Evolutionary conservation across 2,113 vertebrate species (phyloP).

Genomic region (Chaetorhynchus papuensis): DNA sequence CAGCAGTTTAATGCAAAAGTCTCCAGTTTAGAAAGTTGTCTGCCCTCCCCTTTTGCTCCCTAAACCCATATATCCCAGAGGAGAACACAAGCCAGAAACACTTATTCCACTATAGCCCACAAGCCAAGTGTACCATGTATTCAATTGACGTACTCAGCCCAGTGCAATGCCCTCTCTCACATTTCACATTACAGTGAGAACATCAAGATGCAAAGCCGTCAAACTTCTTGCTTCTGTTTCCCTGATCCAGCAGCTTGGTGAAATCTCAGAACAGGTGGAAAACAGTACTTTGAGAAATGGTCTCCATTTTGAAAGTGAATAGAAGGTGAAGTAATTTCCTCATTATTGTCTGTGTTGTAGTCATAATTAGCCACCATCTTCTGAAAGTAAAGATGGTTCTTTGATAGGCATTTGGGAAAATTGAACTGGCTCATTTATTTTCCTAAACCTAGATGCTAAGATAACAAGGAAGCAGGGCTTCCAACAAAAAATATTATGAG

Average conservation of each 20-base stretch:
- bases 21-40: background rate
- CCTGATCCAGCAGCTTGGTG: background rate
- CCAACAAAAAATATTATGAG: background rate
- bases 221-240: background rate
- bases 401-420: background rate
- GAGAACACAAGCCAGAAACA: background rate
- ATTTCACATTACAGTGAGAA: background rate
- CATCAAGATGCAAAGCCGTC: background rate
- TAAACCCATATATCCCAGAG: background rate
- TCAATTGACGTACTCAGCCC: background rate
- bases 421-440: background rate
- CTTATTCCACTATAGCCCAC: background rate
- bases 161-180: background rate
- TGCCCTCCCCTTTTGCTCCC: background rate
- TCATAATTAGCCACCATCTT: background rate
- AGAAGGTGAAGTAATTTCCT: background rate
- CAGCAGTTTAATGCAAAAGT: background rate
- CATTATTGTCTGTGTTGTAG: background rate
- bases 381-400: background rate
- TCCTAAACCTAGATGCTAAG: background rate
- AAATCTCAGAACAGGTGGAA: background rate
- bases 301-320: background rate
- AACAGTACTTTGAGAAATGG: background rate
- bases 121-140: background rate
- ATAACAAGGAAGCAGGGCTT: background rate